Base-by-base conservation (phyloP, 1,140 invertebrate species). In the Drosophila nigrodunni region DNA sequence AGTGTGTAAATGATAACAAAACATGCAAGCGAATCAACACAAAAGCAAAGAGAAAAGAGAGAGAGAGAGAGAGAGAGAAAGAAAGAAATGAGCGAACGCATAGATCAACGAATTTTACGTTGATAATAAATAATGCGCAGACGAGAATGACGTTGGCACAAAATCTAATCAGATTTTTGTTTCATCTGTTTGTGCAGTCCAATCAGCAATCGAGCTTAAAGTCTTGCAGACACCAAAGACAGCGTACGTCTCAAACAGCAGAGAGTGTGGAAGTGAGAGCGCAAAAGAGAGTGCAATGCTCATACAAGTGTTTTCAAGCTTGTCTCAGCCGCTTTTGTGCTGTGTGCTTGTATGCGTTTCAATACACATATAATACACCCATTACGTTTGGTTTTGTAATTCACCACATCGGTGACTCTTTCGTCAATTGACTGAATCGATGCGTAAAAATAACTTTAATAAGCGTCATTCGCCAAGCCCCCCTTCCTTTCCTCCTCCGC, bases 401-500 rank as follows among this genome's bases (percentile, higher is more conserved):
- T 46, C 37, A 57, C 30, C 37, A 37, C 35, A 44, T 70, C 58
- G 58, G 70, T 75, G 73, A 70, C 43, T 71, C 34, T 35, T 44
- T 61, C 58, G 25, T 88, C 76, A 87, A 86, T 86, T 87, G 73
- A 65, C 83, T 61, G 83, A 88, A 88, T 87, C 82, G 80, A 70
- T 76, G 79, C 79, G 82, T 87, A 87, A 82, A 87, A 87, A 87
- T 88, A 87, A 67, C 80, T 88, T 68, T 82, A 79, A 87, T 79
- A 74, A 82, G 75, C 75, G 43, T 35, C 35, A 55, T 60, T 82
- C 72, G 55, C 79, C 67, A 55, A 68, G 55, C 55, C 64, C 64
- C 11, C 30, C 8, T 15, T 15, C 47, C 47, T 8, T 13, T 3
- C 4, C 18, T 21, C 18, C 18, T 21, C 18, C 18, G 3, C 65